phyloP scores from a whole-genome alignment of 2,888 invertebrate genomes.

The Drosophila yooni region DNA sequence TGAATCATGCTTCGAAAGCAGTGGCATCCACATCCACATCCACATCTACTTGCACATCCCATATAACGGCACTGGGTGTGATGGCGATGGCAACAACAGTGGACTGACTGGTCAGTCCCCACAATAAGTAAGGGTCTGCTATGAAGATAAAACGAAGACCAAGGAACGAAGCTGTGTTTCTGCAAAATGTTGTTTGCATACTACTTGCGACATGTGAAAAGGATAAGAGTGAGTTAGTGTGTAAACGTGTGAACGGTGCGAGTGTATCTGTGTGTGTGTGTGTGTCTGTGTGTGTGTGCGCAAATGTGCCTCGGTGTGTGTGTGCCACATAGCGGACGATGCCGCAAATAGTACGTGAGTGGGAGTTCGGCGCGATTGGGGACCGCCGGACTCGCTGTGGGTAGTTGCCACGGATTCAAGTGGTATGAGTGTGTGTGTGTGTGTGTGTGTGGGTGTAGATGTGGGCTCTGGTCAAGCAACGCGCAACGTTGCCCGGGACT shows the following conservation, averaged over 20 bases:
- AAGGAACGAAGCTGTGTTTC: conserved; percentile 79
- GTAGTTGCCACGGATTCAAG: conserved; percentile 69
- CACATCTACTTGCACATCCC: conserved; percentile 19
- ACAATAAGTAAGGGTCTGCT: conserved; percentile 81
- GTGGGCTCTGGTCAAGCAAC: conserved; percentile 72
- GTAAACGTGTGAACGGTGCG: conserved; percentile 23
- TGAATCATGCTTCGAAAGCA: conserved; percentile 77
- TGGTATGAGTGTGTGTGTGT: conserved; percentile 28
- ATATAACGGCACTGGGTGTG: conserved; percentile 47
- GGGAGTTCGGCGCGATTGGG: conserved; percentile 76
- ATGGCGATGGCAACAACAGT: conserved; percentile 61
- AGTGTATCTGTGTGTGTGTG: conserved; percentile 28
- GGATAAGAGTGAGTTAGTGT: conserved; percentile 72
- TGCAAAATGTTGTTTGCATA: conserved; percentile 84
- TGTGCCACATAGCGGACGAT: conserved; percentile 66
- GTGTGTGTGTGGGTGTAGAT: conserved; percentile 15
- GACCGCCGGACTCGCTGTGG: conserved; percentile 70
- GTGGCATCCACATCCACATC: conserved; percentile 51
- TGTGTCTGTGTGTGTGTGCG: conserved; percentile 30
- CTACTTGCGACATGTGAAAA: conserved; percentile 84
- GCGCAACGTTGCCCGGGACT: conserved; percentile 63
- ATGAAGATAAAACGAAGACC: conserved; percentile 81
- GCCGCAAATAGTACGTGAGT: conserved; percentile 71
- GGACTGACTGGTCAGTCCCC: conserved; percentile 57
- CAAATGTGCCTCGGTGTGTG: conserved; percentile 29